Evolutionary conservation across 2,113 vertebrate genomes (phyloP).

Genomic region (Lophochroa leadbeateri): DNA sequence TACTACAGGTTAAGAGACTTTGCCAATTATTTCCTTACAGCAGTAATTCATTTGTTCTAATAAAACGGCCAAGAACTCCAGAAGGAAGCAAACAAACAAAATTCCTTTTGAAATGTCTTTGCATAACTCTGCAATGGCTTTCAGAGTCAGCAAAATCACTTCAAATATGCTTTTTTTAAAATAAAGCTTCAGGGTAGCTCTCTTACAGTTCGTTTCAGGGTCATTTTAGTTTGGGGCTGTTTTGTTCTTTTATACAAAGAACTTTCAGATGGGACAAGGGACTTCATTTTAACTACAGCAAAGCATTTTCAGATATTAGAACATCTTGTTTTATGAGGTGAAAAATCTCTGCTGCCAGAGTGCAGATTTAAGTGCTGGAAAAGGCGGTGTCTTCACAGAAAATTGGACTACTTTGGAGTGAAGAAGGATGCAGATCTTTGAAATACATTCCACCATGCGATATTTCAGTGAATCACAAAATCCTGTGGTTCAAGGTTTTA

Average conservation of each 20-base stretch:
- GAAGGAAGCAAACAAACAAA: background rate
- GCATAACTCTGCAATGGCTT: background rate
- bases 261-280: background rate
- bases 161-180: background rate
- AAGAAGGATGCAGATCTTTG: background rate
- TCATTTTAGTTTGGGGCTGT: background rate
- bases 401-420: background rate
- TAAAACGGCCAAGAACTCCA: background rate
- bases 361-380: background rate
- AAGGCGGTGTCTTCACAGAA: background rate
- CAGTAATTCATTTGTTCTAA: slow-evolving; percentile 1
- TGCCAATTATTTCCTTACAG: background rate
- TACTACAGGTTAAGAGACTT: background rate
- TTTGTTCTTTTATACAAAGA: background rate
- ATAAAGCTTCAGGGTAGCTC: background rate
- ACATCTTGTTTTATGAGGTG: slow-evolving; percentile 40
- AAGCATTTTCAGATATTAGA: slow-evolving; percentile 10
- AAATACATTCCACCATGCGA: background rate
- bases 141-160: background rate
- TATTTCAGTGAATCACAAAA: background rate
- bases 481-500: background rate
- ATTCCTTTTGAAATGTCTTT: slow-evolving; percentile 12
- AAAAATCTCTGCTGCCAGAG: slow-evolving; percentile 21
- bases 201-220: background rate
- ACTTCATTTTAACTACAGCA: background rate